Evolutionary conservation across 2,113 vertebrate genomes (phyloP), one percentile per base, ranked within the genome.

Genomic region (Apaloderma vittatum): DNA sequence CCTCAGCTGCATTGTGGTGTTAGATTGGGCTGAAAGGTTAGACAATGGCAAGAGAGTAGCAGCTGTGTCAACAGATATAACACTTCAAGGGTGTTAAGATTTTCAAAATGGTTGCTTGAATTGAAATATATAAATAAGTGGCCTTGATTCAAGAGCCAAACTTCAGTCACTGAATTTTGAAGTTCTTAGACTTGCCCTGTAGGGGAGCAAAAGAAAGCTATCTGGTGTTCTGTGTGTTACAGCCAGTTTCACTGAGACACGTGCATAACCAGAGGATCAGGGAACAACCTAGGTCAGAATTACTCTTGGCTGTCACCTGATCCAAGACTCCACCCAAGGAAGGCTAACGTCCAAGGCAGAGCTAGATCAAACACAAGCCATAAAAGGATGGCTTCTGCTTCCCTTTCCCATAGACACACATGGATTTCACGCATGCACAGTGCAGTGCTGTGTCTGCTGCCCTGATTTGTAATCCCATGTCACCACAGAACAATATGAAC

Each of bases 41-140:
- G 57, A 84, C 37, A 71, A 61, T 8, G 34, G 24, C 46, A 73
- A 84, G n/a, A 54, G 54, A 70, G 40, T 27, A 77, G 24, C 48
- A 75, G 66, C 49, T 87, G 66, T 93, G 48, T 51, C 78, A 90
- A 90, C 48, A 85, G 70, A 20, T n/a, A 89, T n/a, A 89, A 71
- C 14, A 29, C 8, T 71, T 88, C 74, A 91, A 74, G 45, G 29
- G 68, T 34, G 62, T 5, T 55, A 88, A 59, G 22, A 59, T 55
- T 68, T 88, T 93, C 26, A 63, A 74, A 85, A 63, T 55, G 15
- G 10, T 57, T 86, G 20, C 19, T 83, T 87, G 30, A 80, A 78
- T 15, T 52, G 32, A 94, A 86, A 88, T 71, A 55, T 12, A 54
- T 32, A 81, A 94, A 48, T 78, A 93, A 85, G 8, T 43, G 59